Conservation (phyloP, 2,797 vertebrate species). For the Diceros bicornis region DNA sequence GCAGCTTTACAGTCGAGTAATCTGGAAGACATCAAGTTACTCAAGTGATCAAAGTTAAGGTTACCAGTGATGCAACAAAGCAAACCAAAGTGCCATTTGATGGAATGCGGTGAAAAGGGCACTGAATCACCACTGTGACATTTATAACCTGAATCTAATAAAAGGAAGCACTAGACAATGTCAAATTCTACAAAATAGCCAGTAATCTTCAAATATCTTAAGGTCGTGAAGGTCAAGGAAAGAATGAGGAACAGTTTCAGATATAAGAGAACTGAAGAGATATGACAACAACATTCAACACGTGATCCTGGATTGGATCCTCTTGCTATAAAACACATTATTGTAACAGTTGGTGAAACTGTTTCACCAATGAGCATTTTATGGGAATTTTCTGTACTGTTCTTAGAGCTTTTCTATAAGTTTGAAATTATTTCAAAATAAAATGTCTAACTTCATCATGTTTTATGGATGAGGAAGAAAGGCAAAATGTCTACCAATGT, state of each 20-base stretch:
- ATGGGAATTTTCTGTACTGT: neutral
- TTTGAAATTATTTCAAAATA: constrained; percentile 9
- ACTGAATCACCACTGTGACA: neutral
- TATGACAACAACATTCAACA: neutral
- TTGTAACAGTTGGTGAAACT: neutral
- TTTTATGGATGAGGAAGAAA: neutral
- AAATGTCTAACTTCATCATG: neutral
- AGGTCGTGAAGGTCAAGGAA: neutral
- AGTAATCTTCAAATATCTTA: neutral
- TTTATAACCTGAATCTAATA: neutral
- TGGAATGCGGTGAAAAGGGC: neutral
- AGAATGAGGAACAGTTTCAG: neutral
- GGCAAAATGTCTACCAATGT: neutral
- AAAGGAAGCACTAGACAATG: neutral
- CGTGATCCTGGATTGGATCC: neutral
- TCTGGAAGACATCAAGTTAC: neutral
- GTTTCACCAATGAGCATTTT: neutral
- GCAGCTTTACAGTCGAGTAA: neutral
- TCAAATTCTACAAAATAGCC: neutral
- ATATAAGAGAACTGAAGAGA: neutral
- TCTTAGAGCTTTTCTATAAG: neutral
- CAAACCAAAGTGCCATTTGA: neutral
- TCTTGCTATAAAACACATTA: neutral
- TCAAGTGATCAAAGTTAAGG: neutral
- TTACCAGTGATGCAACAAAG: neutral